Evolutionary conservation across 2,888 invertebrate genomes (phyloP).

Genomic region (Nephrotoma appendiculata): DNA sequence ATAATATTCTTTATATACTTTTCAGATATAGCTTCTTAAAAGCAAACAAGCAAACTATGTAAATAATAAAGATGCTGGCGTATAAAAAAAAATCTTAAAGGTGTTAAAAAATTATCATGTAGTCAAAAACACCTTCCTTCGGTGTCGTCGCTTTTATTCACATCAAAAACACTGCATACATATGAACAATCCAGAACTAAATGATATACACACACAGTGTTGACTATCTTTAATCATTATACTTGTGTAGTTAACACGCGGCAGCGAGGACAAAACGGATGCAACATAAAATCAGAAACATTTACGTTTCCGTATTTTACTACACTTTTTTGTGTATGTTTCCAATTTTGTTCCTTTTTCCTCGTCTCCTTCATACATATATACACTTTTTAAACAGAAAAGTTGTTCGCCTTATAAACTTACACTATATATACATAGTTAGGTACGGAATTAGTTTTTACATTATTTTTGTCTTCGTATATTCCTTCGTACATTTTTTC

Average conservation of each 20-base stretch:
- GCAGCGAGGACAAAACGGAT: neutral
- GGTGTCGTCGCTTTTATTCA: no score
- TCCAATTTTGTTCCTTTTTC: neutral
- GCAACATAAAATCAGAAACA: neutral
- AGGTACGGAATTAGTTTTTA: neutral
- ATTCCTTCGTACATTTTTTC: neutral
- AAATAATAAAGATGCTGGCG: no score
- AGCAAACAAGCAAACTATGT: no score
- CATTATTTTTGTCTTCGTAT: neutral
- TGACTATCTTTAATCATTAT: neutral
- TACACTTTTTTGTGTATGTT: neutral
- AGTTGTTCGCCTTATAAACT: neutral
- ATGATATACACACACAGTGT: no score
- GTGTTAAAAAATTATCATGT: no score
- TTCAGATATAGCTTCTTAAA: no score
- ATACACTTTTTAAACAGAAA: neutral
- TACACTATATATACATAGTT: neutral
- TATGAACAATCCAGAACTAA: no score
- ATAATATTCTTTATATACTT: no score
- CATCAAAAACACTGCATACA: no score
- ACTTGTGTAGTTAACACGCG: neutral
- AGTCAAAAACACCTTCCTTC: no score
- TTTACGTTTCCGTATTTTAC: neutral
- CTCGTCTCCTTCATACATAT: neutral
- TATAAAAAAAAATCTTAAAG: no score